Evolutionary conservation across 2,113 vertebrate species (phyloP).

Genomic region (Indicator indicator): DNA sequence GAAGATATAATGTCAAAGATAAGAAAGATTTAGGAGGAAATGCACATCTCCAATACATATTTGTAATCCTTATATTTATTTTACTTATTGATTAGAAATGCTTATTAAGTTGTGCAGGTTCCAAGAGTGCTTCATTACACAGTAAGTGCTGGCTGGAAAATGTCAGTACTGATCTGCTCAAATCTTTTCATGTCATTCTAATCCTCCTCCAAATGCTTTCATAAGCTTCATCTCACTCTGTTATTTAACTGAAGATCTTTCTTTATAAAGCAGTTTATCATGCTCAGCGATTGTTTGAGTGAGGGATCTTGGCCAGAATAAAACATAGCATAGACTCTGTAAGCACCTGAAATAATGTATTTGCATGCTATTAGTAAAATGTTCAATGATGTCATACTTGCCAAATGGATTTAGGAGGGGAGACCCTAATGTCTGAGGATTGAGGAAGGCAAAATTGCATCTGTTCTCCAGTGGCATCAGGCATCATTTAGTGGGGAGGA

Average conservation of each 20-base stretch:
- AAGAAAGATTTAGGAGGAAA: not conserved
- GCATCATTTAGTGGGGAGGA: not conserved
- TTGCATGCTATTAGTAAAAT: not conserved
- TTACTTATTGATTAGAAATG: conserved; percentile 53
- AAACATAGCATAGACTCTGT: not conserved
- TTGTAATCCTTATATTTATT: conserved; percentile 11
- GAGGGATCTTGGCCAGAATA: not conserved
- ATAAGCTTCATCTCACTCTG: conserved; percentile 7
- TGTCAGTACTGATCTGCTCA: conserved; percentile 20
- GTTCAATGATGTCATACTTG: accelerated
- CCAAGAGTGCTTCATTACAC: not conserved
- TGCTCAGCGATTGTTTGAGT: not conserved
- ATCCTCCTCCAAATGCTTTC: conserved; percentile 35
- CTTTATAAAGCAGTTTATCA: conserved; percentile 7
- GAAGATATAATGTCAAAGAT: conserved; percentile 7
- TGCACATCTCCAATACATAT: not conserved
- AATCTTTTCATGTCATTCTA: conserved; percentile 27
- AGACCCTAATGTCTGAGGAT: not conserved
- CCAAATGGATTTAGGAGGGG: not conserved
- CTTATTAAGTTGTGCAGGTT: not conserved
- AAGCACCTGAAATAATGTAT: not conserved
- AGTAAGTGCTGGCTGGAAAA: not conserved
- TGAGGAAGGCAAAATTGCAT: not conserved
- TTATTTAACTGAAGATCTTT: conserved; percentile 28
- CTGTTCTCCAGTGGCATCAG: not conserved